These are phyloP conservation scores for Catocala nupta DNA, from an alignment of 2,888 invertebrate genomes.

Conservation along the genomic window DNA sequence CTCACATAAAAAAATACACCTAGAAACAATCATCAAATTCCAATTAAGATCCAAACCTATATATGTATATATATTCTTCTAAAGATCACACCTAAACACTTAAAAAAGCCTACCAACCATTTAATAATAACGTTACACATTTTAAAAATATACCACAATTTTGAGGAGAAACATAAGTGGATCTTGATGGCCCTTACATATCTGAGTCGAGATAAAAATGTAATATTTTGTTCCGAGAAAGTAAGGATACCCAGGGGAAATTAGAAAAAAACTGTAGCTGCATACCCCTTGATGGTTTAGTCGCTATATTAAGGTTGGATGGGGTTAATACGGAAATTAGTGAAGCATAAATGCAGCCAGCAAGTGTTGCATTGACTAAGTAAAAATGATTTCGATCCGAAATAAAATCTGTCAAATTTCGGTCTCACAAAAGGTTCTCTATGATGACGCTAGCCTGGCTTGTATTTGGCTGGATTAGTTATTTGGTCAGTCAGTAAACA, in stretches of 20 bases:
- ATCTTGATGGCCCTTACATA: constrained; percentile 41
- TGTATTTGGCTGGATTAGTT: no score
- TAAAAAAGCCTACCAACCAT: background rate
- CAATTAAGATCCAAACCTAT: no score
- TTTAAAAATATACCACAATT: constrained; percentile 21
- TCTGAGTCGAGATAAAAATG: constrained; percentile 38
- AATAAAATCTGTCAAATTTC: no score
- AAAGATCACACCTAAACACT: background rate
- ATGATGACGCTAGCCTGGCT: no score
- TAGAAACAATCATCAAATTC: no score
- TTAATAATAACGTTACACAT: background rate
- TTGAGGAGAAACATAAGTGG: constrained; percentile 22
- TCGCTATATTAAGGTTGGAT: constrained; percentile 26
- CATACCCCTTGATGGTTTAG: background rate
- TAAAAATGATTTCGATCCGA: no score
- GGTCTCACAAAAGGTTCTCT: no score
- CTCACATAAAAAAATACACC: no score
- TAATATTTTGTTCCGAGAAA: constrained; percentile 43
- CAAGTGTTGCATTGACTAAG: no score
- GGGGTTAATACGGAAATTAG: constrained; percentile 26
- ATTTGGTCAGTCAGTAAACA: no score
- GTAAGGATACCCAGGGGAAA: constrained; percentile 44
- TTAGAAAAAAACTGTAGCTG: constrained; percentile 32
- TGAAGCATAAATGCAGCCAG: background rate
- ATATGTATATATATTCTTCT: background rate